Base-by-base conservation (phyloP, 2,797 vertebrate species). In the Poeciliopsis infans region DNA sequence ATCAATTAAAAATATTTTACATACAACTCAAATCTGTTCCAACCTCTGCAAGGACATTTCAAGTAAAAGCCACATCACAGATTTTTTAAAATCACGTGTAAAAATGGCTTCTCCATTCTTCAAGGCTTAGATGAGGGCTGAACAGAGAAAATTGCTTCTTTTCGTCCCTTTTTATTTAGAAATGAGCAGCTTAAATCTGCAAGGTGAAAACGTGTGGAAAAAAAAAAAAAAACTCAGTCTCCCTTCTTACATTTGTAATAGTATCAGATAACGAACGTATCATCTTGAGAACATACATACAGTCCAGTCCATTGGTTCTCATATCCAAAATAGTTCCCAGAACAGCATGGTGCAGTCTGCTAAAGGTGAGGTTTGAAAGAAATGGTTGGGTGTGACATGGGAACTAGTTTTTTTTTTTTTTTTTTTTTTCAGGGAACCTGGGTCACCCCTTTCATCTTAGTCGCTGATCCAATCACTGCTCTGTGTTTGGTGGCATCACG, bases 361-460 rank as follows among this genome's bases (percentile, higher is more conserved):
- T 87, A 90, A 86, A 79, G 84, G 87, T 68, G 79, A 76, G 36
- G 80, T 73, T 78, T 74, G 75, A 53, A 81, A 83, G 83, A 85
- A 85, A 84, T 86, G 75, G 72, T 31, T 59, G 77, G 85, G 49
- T 2, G 46, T 86, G 83, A 83, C 85, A 87, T 86, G 82, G 79
- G 84, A 84, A 91, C 83, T 70, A 75, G 71, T 88, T 70, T 51
- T 75, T 70, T 72, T 69, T 70, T 73, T 25, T 2, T 2, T 76
- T 83, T 13, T 79, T 82, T 82, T 83, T 82, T 83, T 84, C 15
- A 83, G 89, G 93, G 89, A 93, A 92, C 92, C 93, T 94, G 92
- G 94, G 93, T 94, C 93, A 90, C 91, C 88, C 92, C 93, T 94
- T 93, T 86, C 85, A 55, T 89, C 86, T 84, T 86, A 84, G 80